A percentile compares a stretch with the other conserved stretches of the same genome.
Conservation (phyloP, 2,888 invertebrate species). For the Ametastegia equiseti region DNA sequence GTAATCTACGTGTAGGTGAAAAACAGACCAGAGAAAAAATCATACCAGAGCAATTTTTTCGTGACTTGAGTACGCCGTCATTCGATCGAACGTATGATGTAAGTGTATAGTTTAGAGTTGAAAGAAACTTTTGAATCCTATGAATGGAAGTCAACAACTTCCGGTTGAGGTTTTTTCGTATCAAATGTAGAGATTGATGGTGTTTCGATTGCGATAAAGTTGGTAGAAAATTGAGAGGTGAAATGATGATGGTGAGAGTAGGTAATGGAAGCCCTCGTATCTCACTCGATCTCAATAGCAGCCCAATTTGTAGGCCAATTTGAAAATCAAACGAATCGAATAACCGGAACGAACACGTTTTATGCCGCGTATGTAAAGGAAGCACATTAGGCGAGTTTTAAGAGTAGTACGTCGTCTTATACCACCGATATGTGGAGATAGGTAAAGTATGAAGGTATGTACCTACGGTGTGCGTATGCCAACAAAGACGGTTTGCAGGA, state of each 20-base stretch:
- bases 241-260: neutral
- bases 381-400: neutral
- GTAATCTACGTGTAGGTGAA: neutral
- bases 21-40: neutral
- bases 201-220: neutral
- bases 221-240: neutral
- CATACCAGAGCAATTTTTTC: neutral
- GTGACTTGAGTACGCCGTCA: neutral
- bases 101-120: too few relatives aligned
- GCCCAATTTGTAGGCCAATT: conserved; percentile 21
- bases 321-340: conserved; percentile 26
- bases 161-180: too few relatives aligned
- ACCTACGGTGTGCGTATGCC: too few relatives aligned
- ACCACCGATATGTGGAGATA: neutral
- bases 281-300: neutral
- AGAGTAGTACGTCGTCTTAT: conserved; percentile 4
- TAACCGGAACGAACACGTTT: neutral
- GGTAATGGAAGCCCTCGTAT: neutral
- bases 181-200: neutral
- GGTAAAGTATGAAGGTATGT: too few relatives aligned
- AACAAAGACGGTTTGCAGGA: conserved; percentile 5
- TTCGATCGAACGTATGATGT: too few relatives aligned
- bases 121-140: too few relatives aligned
- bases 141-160: too few relatives aligned
- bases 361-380: neutral